Evolutionary conservation across 2,113 vertebrate genomes (phyloP).

Genomic region (Nettapus auritus): DNA sequence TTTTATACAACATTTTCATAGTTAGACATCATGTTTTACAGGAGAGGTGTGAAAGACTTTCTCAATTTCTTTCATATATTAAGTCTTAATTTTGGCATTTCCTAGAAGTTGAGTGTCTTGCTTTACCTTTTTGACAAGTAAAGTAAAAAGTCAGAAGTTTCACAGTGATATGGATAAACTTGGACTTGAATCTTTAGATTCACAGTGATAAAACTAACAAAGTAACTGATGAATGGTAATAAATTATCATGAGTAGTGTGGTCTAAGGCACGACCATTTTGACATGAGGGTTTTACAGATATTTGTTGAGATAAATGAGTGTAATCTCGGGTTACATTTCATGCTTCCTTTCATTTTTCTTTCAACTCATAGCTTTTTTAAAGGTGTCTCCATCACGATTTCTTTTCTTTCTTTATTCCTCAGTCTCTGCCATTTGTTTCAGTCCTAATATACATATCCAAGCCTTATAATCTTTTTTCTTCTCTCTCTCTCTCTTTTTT

Average conservation of each 20-base stretch:
- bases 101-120: not conserved
- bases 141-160: not conserved
- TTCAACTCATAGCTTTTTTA: not conserved
- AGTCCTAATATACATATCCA: not conserved
- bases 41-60: not conserved
- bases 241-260: not conserved
- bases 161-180: not conserved
- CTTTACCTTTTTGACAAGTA: not conserved
- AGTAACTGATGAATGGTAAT: not conserved
- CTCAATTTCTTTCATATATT: not conserved
- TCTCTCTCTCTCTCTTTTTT: not conserved
- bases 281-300: not conserved
- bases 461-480: not conserved
- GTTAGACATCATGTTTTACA: not conserved
- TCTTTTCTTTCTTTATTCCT: not conserved
- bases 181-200: not conserved
- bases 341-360: not conserved
- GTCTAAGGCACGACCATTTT: not conserved
- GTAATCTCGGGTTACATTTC: not conserved
- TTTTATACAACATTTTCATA: not conserved
- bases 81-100: conserved; percentile 15
- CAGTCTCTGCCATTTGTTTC: not conserved
- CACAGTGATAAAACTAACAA: not conserved
- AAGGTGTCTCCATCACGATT: not conserved
- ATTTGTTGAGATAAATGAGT: not conserved